Base-by-base conservation (phyloP, 1,140 invertebrate genomes). In the Trichogramma pretiosum region DNA sequence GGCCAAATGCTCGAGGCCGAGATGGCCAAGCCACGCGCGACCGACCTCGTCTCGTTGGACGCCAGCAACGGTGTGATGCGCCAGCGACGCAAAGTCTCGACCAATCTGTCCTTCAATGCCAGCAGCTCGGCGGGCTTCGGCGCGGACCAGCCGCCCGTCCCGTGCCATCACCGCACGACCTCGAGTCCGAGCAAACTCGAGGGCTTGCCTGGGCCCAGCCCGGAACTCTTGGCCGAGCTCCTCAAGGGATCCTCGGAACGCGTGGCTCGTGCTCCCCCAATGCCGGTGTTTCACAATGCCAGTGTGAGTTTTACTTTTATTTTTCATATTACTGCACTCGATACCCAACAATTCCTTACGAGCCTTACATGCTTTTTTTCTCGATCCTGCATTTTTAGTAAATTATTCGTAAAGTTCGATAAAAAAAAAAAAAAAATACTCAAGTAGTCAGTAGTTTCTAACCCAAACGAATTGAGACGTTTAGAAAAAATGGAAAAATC, bases 1-100 rank as follows among this genome's bases (percentile, higher is more conserved):
- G 84, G 85, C 0, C 83, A 87, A 62, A 87, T 88, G 84, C 68
- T 89, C 11, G 85, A 88, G 62, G 83, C 84, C 2, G 84, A 88
- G 66, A 86, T 87, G 80, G 85, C 83, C 38, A 85, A 85, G 60
- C 79, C 80, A n/a, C 61, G 64, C n/a, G 56, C 58, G 13, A 55
- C 60, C 3, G 66, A 67, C 19, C 65, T 65, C 39, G 59, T 56
- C 22, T 57, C 62, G 21, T 61, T 61, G 18, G 64, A 62, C 33
- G 56, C 58, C 21, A 59, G 65, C 22, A 60, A 60, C 28, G 62
- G 60, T 21, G 56, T 56, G 22, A 53, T 69, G 19, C 56, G 61
- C 32, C 64, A 63, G 11, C 47, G 63, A 5, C 57, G 65, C 43
- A 70, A 70, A 58, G 58, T 68, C 33, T 68, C 67, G 18, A 65